These are phyloP conservation scores for human DNA, from an alignment of 2,113 vertebrate genomes.

Conservation along the genomic window GRCh38 chr1:74244501-74245000, in stretches of 20 bases:
- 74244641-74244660: background rate
- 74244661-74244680: background rate
- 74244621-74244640: background rate
- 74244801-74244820: background rate
- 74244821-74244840: background rate
- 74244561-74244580: background rate
- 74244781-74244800: background rate
- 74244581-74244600: background rate
- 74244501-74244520: background rate
- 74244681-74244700: background rate
- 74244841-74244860: background rate
- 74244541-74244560: constrained; percentile 25
- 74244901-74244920: background rate
- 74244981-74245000: background rate
- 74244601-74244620: background rate
- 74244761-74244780: background rate
- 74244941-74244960: constrained; percentile 7
- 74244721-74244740: background rate
- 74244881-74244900: background rate
- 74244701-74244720: background rate
- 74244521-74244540: background rate
- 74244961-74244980: background rate
- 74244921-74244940: background rate
- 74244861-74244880: background rate
- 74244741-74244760: background rate